Evolutionary conservation across 2,797 vertebrate species (phyloP).

Genomic region (Pseudochirops cupreus): DNA sequence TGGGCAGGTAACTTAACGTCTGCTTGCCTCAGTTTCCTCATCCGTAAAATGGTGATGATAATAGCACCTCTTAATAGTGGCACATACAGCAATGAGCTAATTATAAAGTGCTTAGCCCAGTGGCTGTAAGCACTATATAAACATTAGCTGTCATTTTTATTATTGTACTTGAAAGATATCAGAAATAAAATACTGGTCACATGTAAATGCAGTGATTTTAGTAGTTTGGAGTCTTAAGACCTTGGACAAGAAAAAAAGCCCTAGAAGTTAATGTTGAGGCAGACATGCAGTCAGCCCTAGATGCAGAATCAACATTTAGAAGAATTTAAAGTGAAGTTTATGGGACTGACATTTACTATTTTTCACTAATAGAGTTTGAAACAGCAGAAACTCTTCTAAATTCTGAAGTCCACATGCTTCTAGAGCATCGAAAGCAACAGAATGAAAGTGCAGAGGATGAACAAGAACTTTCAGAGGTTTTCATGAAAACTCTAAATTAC

Average conservation of each 20-base stretch:
- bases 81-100: too few species aligned
- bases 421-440: slow-evolving; percentile 97
- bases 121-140: neutral
- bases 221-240: neutral
- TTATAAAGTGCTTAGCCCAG: too few species aligned
- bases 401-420: slow-evolving; percentile 97
- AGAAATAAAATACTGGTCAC: neutral
- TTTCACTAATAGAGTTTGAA: slow-evolving; percentile 91
- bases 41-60: too few species aligned
- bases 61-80: too few species aligned
- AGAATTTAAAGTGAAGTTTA: neutral
- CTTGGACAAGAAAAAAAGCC: neutral
- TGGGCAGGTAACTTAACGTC: too few species aligned
- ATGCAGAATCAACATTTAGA: neutral
- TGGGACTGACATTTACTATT: neutral
- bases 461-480: slow-evolving; percentile 96
- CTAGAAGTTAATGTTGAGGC: neutral
- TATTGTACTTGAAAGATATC: neutral
- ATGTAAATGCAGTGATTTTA: neutral
- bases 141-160: neutral
- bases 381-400: slow-evolving; percentile 95
- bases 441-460: slow-evolving; percentile 98
- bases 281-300: neutral
- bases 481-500: slow-evolving; percentile 98
- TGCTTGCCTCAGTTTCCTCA: too few species aligned